Conservation (phyloP, 2,113 vertebrate species). For the Lathamus discolor region DNA sequence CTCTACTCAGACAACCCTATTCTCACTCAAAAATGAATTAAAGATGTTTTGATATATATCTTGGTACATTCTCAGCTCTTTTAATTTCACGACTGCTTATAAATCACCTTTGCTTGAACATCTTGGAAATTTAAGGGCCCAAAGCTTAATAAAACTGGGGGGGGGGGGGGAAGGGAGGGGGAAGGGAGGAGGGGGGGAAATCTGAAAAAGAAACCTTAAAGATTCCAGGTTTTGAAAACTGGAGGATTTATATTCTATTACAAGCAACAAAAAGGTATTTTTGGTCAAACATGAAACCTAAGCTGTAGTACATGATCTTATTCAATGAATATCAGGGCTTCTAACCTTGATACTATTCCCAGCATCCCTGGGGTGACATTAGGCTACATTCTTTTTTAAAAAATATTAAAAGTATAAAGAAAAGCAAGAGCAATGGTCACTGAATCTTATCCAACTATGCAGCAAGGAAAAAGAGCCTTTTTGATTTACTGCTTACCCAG, state of each 20-base stretch:
- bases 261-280: background rate
- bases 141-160: background rate
- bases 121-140: background rate
- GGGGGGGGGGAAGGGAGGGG: too few relatives aligned
- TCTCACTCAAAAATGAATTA: background rate
- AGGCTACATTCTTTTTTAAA: background rate
- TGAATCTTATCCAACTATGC: background rate
- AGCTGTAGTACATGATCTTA: background rate
- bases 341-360: background rate
- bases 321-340: background rate
- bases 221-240: background rate
- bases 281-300: background rate
- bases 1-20: background rate
- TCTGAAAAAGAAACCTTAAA: background rate
- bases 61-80: background rate
- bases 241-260: background rate
- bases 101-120: background rate
- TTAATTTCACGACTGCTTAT: background rate
- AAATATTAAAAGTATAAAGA: background rate
- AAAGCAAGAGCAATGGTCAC: background rate
- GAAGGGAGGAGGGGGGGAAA: background rate
- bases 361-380: background rate
- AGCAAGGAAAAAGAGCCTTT: background rate
- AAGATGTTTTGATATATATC: background rate
- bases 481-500: slow-evolving; percentile 10